These are phyloP conservation scores for Parazoanthus darwini DNA, from an alignment of 92 coral and sea anemone species.

Conservation along the genomic window DNA sequence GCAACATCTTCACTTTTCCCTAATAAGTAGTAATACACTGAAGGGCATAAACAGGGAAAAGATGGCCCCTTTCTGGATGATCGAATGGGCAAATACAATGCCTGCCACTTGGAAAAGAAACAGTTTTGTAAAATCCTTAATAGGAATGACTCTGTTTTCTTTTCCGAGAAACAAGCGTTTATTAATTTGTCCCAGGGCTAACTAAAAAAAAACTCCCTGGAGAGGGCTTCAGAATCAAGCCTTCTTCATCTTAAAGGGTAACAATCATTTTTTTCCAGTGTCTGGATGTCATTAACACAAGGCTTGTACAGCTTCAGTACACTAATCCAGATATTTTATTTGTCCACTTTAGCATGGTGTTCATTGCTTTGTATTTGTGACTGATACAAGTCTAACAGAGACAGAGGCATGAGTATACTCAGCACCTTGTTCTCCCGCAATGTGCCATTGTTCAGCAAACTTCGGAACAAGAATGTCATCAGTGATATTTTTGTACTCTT, in stretches of 20 bases:
- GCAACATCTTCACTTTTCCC: constrained; percentile 3
- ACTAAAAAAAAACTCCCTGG: constrained; percentile 48
- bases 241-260: constrained; percentile 42
- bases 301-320: constrained; percentile 46
- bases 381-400: neutral
- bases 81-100: constrained; percentile 19
- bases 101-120: constrained; percentile 48
- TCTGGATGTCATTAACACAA: neutral
- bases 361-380: neutral
- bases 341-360: constrained; percentile 30
- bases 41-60: constrained; percentile 7
- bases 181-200: constrained; percentile 44
- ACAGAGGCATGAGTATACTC: no score
- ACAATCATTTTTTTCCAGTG: constrained; percentile 43
- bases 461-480: no score
- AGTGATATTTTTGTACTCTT: no score
- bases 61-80: neutral
- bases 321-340: constrained; percentile 44
- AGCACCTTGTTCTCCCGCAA: no score
- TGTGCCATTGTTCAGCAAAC: no score
- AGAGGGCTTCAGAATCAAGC: constrained; percentile 47
- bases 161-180: constrained; percentile 50
- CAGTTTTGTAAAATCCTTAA: constrained; percentile 41
- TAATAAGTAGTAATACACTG: neutral
- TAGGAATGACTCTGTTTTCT: constrained; percentile 38